Conservation (phyloP, 2,113 vertebrate genomes). For the Tor tambroides region DNA sequence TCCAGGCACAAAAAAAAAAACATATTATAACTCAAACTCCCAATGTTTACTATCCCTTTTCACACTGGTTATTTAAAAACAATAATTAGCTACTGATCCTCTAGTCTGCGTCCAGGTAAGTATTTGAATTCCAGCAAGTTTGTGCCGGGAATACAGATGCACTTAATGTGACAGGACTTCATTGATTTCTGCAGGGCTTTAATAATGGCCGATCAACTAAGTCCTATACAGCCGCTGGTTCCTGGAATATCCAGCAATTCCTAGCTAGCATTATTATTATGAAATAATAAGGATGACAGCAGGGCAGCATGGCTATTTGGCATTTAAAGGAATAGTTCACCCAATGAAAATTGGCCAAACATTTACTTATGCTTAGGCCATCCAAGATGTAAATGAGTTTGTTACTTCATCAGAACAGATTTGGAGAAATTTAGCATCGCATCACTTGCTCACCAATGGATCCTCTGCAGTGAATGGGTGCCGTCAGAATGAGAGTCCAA, state of each 20-base stretch:
- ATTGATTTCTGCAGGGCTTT: neutral
- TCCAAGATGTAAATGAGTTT: neutral
- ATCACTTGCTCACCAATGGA: neutral
- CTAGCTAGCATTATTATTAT: conserved; percentile 19
- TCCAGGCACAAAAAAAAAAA: neutral
- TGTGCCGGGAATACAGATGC: conserved; percentile 46
- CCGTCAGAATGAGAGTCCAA: neutral
- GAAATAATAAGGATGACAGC: conserved; percentile 24
- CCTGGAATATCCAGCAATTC: conserved; percentile 15
- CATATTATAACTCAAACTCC: conserved; percentile 25
- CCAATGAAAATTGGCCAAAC: neutral
- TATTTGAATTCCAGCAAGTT: neutral
- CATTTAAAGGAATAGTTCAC: neutral
- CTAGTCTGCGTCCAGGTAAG: conserved; percentile 39
- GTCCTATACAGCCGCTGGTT: neutral
- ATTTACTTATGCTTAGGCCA: neutral
- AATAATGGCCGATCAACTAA: conserved; percentile 3
- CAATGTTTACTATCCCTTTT: neutral
- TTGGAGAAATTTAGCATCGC: neutral
- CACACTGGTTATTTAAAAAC: conserved; percentile 37
- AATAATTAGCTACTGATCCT: conserved; percentile 45
- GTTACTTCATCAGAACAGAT: neutral
- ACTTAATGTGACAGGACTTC: conserved; percentile 39
- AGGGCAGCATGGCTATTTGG: neutral
- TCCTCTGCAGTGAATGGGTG: neutral